Evolutionary conservation across 2,797 vertebrate species (phyloP).

Genomic region (Myripristis jacobus): DNA sequence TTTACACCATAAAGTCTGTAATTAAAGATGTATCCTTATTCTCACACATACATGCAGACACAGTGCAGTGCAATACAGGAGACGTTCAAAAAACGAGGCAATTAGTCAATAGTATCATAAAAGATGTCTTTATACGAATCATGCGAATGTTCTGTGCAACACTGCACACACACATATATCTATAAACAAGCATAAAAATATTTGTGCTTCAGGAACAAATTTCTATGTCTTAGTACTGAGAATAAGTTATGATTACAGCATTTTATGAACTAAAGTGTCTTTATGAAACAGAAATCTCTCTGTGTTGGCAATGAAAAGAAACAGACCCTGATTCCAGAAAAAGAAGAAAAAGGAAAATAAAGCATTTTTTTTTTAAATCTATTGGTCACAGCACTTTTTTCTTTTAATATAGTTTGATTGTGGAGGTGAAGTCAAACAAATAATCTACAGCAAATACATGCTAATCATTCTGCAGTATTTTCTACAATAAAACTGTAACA

Average conservation of each 20-base stretch:
- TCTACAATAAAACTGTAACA: neutral
- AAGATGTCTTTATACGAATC: slow-evolving; percentile 56
- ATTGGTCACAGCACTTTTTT: slow-evolving; percentile 49
- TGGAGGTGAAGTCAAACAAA: slow-evolving; percentile 31
- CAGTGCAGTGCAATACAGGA: neutral
- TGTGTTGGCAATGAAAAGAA: slow-evolving; percentile 11
- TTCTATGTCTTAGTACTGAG: slow-evolving; percentile 38
- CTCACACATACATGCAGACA: neutral
- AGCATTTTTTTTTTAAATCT: slow-evolving; percentile 41
- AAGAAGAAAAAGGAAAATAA: slow-evolving; percentile 13
- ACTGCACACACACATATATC: slow-evolving; percentile 30
- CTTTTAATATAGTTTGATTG: slow-evolving; percentile 22
- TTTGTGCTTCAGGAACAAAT: slow-evolving; percentile 11
- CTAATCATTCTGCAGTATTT: neutral
- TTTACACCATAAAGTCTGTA: neutral
- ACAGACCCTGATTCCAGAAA: slow-evolving; percentile 19
- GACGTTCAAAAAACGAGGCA: slow-evolving; percentile 12
- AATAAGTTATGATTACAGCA: slow-evolving; percentile 67
- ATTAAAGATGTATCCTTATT: neutral
- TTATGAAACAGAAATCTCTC: neutral
- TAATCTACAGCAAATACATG: slow-evolving; percentile 24
- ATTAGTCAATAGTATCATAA: slow-evolving; percentile 12
- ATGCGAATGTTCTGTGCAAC: slow-evolving; percentile 30
- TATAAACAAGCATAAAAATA: slow-evolving; percentile 15
- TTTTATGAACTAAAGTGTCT: slow-evolving; percentile 47